Evolutionary conservation across 1,140 invertebrate species (phyloP), one percentile per base, ranked within the genome.

Genomic region (Drosophila pruinosa): DNA sequence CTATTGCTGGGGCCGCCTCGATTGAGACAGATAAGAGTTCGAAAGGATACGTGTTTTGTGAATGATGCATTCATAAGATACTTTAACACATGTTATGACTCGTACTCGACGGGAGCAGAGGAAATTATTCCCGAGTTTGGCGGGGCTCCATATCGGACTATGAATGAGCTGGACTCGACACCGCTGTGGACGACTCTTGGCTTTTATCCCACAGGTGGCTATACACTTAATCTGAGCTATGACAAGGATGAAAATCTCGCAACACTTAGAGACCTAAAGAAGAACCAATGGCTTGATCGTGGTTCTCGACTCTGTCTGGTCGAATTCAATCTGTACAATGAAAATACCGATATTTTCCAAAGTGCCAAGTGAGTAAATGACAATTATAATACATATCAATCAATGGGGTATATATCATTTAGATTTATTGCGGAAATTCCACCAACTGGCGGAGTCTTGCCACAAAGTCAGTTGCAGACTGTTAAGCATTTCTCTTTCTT

Each of bases 401-500:
- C 15, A 4, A 15, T 8, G 1, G 5, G n/a, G n/a, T n/a, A n/a
- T n/a, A n/a, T 14, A 15, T 36, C 5, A 0, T 56, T 31, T 10
- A 90, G 89, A 64, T 64, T 90, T 0, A 81, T 90, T n/a, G 89
- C 78, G 0, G 89, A 90, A 58, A 76, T 90, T 10, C 85, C 89
- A 0, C 76, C 89, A 0, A 88, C 85, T 0, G 89, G 89, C 1
- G 85, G 89, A 0, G 70, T 90, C 14, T 54, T 90, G 15, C 79
- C 89, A 0, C 79, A 85, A 10, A 31, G 48, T 4, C 78, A 90
- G 12, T 17, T 90, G 12, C 73, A 88, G 39, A 77, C 85, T 0
- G 67, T 90, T 0, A 89, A 83, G 5, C 26, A 64, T 5, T 75
- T 63, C 31, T 68, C 82, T 1, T 86, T 86, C 6, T 59, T 86